Conservation (phyloP, 2,888 invertebrate genomes). For the Antheraea assamensis region DNA sequence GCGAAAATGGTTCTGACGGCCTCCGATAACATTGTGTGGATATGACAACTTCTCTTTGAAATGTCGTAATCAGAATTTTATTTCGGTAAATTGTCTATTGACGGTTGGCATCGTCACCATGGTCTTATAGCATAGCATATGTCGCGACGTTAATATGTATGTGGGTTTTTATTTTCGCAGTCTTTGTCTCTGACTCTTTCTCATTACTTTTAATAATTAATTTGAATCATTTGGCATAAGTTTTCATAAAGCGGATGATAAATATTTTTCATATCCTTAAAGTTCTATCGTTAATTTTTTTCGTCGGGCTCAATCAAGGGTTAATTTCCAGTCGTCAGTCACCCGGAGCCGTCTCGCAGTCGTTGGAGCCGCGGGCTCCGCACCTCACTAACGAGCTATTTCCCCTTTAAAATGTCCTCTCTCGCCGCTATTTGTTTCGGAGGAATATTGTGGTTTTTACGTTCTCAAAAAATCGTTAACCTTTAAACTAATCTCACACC, state of each 20-base stretch:
- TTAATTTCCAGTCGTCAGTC: constrained; percentile 59
- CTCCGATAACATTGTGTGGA: constrained; percentile 39
- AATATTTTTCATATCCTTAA: constrained; percentile 36
- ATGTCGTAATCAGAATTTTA: not conserved
- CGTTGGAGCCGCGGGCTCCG: constrained; percentile 19
- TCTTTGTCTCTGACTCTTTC: no score
- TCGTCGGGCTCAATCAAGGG: constrained; percentile 56
- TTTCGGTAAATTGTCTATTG: no score
- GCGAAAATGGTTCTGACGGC: constrained; percentile 52
- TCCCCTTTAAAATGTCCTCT: constrained; percentile 45
- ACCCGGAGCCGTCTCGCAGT: constrained; percentile 32
- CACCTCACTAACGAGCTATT: constrained; percentile 50
- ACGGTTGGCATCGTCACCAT: no score
- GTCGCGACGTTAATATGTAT: no score
- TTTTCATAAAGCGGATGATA: not conserved
- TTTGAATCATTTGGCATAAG: not conserved
- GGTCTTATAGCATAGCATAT: no score
- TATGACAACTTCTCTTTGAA: constrained; percentile 21
- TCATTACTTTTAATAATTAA: not conserved
- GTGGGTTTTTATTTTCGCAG: no score
- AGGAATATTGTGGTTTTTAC: constrained; percentile 16
- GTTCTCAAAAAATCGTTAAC: not conserved
- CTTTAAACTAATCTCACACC: not conserved
- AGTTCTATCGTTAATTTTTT: constrained; percentile 40
- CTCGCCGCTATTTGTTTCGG: constrained; percentile 26